phyloP scores from a whole-genome alignment of 2,888 invertebrate genomes.

The Lysandra coridon region DNA sequence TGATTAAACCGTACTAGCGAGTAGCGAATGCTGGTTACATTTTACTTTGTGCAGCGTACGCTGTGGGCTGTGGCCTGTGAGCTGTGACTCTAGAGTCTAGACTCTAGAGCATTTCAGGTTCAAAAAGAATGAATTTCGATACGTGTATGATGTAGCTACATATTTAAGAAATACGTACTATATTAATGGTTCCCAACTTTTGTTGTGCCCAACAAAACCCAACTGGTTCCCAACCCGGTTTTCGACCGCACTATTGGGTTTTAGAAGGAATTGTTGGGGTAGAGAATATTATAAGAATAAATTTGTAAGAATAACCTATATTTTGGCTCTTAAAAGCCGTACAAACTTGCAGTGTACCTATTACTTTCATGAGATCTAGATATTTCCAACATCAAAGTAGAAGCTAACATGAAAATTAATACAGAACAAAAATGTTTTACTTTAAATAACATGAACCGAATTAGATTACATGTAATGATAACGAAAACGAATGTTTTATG shows the following conservation, averaged over 20 bases:
- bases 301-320: neutral
- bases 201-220: too few species aligned
- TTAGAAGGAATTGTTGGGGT: too few species aligned
- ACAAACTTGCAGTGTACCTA: neutral
- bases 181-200: neutral
- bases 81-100: too few species aligned
- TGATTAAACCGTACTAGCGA: constrained; percentile 9
- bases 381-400: neutral
- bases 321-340: neutral
- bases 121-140: neutral
- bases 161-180: neutral
- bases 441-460: neutral
- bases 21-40: neutral
- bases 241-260: too few species aligned
- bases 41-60: neutral
- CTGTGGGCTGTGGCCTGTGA: too few species aligned
- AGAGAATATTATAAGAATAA: too few species aligned
- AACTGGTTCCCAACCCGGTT: too few species aligned
- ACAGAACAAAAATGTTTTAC: neutral
- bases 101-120: neutral
- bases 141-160: too few species aligned
- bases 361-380: neutral
- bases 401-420: neutral
- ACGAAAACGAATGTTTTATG: neutral
- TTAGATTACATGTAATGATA: neutral